Evolutionary conservation across 2,888 invertebrate species (phyloP).

Genomic region (Capitulum mitella): DNA sequence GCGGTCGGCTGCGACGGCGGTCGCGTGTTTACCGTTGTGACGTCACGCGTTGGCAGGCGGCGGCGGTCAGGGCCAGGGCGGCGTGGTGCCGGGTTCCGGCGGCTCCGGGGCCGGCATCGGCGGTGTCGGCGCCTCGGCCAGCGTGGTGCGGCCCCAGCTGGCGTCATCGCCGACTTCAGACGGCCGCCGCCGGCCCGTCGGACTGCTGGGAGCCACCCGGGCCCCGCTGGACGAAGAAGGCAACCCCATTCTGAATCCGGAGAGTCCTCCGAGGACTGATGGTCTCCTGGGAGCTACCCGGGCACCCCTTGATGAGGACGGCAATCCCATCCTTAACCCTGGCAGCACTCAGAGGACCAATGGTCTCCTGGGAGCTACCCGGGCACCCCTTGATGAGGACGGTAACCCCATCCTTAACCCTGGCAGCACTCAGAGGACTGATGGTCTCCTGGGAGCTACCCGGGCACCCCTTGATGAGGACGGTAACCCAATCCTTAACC

Average conservation of each 20-base stretch:
- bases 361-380: background rate
- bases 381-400: background rate
- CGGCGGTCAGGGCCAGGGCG: background rate
- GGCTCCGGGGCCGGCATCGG: background rate
- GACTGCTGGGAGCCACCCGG: background rate
- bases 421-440: background rate
- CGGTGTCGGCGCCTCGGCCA: background rate
- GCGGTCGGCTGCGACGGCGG: too few species aligned
- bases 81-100: background rate
- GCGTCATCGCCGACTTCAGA: too few species aligned
- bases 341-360: background rate
- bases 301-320: background rate
- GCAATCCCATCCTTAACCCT: background rate
- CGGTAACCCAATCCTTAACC: background rate
- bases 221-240: background rate
- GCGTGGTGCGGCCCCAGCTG: background rate
- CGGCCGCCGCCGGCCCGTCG: background rate
- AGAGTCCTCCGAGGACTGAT: background rate
- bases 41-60: too few species aligned
- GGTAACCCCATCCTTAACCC: background rate
- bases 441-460: background rate
- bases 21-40: too few species aligned
- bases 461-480: background rate
- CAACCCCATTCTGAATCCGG: background rate
- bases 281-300: background rate